Evolutionary conservation across 2,797 vertebrate species (phyloP), one percentile per base, ranked within the genome.

Genomic region (Sarcoramphus papa): DNA sequence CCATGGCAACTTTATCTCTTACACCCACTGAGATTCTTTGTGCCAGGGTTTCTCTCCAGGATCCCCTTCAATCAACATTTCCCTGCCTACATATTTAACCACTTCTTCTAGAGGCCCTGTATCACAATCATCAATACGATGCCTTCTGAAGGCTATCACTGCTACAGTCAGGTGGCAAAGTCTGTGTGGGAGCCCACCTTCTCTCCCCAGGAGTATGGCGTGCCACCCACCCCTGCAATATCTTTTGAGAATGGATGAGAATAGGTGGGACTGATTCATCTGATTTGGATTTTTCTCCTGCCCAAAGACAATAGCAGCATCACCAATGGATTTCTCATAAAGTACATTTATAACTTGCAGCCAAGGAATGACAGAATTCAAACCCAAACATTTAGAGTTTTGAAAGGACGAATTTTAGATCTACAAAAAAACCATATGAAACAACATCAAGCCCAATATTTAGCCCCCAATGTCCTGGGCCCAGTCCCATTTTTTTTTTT

Each of bases 1-100:
- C 94, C 90, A 91, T 91, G 85, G 96, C 90, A 96, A 95, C 92
- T 94, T 95, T 94, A 43, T 88, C 65, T 95, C 80, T 79, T 76
- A 95, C 73, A 92, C 93, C 76, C 92, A 93, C 88, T 40, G 45
- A 92, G 47, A 81, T 81, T 80, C 45, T 94, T 60, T 43, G 56
- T 81, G 88, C 92, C 94, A 95, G 83, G 77, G 56, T 57, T 92
- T 86, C 79, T 83, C 53, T 41, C 74, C 80, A 96, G 77, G 88
- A 86, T 92, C 54, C 78, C 76, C 85, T 74, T 85, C 88, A 91
- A 74, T 75, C 82, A 94, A 40, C 77, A 78, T 59, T 92, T 92
- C 88, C 68, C 73, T 85, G 85, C 68, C 79, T 60, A 30, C 76
- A 30, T 53, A 2, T 47, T 68, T 63, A 88, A 93, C 56, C 67